These are phyloP conservation scores for Tethea ocularis DNA, from an alignment of 2,888 invertebrate species.

Conservation along the genomic window DNA sequence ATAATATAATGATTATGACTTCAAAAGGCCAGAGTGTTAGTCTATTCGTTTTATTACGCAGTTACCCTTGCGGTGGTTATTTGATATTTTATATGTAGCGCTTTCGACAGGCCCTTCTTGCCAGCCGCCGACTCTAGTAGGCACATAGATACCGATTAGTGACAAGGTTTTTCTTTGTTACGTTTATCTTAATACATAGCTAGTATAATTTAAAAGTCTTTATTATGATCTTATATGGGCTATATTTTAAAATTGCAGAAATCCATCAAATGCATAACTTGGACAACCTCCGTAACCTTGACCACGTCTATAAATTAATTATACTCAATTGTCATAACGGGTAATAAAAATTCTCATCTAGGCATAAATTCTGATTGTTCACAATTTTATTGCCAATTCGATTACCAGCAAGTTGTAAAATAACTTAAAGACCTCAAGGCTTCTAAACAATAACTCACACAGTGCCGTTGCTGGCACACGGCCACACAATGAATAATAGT, in stretches of 20 bases:
- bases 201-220: conserved; percentile 10
- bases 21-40: conserved; percentile 67
- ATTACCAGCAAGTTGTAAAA: conserved; percentile 68
- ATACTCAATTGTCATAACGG: conserved; percentile 50
- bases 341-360: conserved; percentile 62
- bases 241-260: conserved; percentile 15
- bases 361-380: conserved; percentile 70
- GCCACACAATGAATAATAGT: conserved; percentile 51
- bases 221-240: conserved; percentile 23
- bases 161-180: conserved; percentile 39
- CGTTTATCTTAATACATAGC: conserved; percentile 11
- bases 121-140: conserved; percentile 27
- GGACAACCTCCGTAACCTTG: conserved; percentile 57
- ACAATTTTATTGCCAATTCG: conserved; percentile 71
- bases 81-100: conserved; percentile 54
- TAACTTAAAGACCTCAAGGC: conserved; percentile 66
- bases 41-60: conserved; percentile 75
- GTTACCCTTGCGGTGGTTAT: conserved; percentile 74
- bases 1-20: conserved; percentile 65
- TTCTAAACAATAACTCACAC: conserved; percentile 57
- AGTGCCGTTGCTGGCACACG: conserved; percentile 41
- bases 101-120: conserved; percentile 64
- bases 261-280: conserved; percentile 32
- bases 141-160: conserved; percentile 24
- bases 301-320: conserved; percentile 68